Conservation (phyloP, 2,888 invertebrate genomes). For the Nyleta sp. region DNA sequence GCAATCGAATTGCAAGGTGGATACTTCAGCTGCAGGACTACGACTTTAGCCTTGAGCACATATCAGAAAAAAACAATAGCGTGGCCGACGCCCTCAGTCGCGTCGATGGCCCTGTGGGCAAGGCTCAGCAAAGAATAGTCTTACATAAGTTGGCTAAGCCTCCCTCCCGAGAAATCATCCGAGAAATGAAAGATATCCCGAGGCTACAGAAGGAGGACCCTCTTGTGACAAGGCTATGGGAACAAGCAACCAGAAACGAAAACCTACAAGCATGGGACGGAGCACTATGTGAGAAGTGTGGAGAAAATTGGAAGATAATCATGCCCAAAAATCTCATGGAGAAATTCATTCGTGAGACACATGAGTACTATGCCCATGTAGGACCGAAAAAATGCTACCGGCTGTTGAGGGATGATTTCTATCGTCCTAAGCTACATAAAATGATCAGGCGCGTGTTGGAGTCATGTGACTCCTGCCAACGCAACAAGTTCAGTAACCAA, state of each 20-base stretch:
- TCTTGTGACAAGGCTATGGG: no score
- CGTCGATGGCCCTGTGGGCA: background rate
- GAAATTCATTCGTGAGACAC: background rate
- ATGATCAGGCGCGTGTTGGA: background rate
- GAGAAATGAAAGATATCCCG: no score
- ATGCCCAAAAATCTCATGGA: no score
- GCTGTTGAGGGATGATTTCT: background rate
- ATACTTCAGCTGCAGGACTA: slow-evolving; percentile 1
- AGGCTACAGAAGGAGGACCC: no score
- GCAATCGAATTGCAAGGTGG: background rate
- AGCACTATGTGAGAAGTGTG: no score
- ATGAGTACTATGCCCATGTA: background rate
- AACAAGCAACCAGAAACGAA: no score
- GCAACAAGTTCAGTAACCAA: background rate
- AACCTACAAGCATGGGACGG: no score
- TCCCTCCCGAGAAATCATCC: no score
- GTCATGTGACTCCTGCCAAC: background rate
- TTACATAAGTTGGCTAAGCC: no score
- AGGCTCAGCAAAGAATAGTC: background rate
- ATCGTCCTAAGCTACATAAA: background rate
- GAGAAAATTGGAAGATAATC: no score
- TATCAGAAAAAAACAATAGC: background rate
- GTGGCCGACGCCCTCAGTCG: slow-evolving; percentile 2
- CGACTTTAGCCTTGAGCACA: background rate
- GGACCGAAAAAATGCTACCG: background rate